Evolutionary conservation across 1,140 invertebrate genomes (phyloP).

Genomic region (Leucophenga varia): DNA sequence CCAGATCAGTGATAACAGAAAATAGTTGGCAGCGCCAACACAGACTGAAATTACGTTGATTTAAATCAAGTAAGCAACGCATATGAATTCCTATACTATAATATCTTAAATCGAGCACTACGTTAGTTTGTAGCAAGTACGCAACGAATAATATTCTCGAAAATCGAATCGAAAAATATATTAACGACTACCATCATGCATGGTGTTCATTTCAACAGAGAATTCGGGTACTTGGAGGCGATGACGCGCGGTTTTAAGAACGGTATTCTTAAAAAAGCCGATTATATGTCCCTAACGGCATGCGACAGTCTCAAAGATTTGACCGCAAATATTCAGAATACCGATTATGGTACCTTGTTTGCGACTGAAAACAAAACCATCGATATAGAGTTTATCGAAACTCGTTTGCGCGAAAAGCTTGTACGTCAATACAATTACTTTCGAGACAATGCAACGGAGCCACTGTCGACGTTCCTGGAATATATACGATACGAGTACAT

Average conservation of each 20-base stretch:
- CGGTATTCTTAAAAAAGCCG: conserved; percentile 93
- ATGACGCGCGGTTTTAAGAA: conserved; percentile 97
- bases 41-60: too few relatives aligned
- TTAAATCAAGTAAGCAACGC: too few relatives aligned
- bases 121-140: too few relatives aligned
- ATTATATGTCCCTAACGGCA: conserved; percentile 98
- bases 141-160: too few relatives aligned
- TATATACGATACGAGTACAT: conserved; percentile 99
- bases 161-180: too few relatives aligned
- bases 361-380: conserved; percentile 94
- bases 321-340: conserved; percentile 96
- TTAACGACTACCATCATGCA: too few relatives aligned
- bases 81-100: too few relatives aligned
- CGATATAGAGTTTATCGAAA: conserved; percentile 95
- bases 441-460: conserved; percentile 94
- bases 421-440: conserved; percentile 98
- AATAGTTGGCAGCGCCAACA: too few relatives aligned
- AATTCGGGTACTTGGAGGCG: conserved; percentile 96
- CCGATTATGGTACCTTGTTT: conserved; percentile 97
- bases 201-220: conserved; percentile 90
- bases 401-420: conserved; percentile 94
- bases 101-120: too few relatives aligned
- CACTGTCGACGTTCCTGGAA: conserved; percentile 95
- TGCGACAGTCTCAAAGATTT: conserved; percentile 99
- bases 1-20: too few relatives aligned